A percentile compares a stretch with the other conserved stretches of the same genome.
Evolutionary conservation across 2,113 vertebrate genomes (phyloP).

Genomic region (Taurulus bubalis): DNA sequence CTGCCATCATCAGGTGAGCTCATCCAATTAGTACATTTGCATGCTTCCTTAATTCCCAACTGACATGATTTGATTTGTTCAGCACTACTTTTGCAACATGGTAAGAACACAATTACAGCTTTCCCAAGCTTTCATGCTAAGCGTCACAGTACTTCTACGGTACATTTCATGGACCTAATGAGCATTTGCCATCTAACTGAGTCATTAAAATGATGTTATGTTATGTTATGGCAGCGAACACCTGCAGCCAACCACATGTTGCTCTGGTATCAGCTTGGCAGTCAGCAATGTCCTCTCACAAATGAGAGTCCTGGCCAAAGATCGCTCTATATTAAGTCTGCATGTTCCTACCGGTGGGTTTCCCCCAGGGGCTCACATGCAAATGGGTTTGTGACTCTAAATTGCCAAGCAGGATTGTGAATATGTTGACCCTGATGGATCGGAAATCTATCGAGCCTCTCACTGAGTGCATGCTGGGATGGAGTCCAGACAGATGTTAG

Average conservation of each 20-base stretch:
- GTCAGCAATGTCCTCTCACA: not conserved
- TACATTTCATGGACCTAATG: not conserved
- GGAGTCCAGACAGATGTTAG: not conserved
- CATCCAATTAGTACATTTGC: constrained; percentile 49
- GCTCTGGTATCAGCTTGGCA: constrained; percentile 16
- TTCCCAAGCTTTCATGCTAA: not conserved
- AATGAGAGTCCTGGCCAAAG: constrained; percentile 27
- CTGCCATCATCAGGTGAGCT: constrained; percentile 41
- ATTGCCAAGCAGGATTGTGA: constrained; percentile 32
- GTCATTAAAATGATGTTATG: not conserved
- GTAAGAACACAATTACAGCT: constrained; percentile 1
- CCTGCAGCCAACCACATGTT: constrained; percentile 9
- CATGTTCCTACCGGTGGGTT: constrained; percentile 33
- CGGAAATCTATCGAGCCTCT: constrained; percentile 35
- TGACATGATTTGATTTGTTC: constrained; percentile 56
- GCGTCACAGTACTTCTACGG: not conserved
- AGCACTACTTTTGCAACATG: constrained; percentile 22
- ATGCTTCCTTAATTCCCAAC: constrained; percentile 49
- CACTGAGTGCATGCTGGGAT: not conserved
- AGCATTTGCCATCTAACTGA: constrained; percentile 5
- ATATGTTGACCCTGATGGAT: constrained; percentile 46
- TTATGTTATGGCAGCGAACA: not conserved
- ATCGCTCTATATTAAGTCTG: constrained; percentile 28
- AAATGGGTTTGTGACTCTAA: constrained; percentile 43
- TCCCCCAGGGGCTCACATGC: constrained; percentile 26